Conservation (phyloP, 1,140 invertebrate genomes). For the Drosophila pseudoobscura region DNA sequence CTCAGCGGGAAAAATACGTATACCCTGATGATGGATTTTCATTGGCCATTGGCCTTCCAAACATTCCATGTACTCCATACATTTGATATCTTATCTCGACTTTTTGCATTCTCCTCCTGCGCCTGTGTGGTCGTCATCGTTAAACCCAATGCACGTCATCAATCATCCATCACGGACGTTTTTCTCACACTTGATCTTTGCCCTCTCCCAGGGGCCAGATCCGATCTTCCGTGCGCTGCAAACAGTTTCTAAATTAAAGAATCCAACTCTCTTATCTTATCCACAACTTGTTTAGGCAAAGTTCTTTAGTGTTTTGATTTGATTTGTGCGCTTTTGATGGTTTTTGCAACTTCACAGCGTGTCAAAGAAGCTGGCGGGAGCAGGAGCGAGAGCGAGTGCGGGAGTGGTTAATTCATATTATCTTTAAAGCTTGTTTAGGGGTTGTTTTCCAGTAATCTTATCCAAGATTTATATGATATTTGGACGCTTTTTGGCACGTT, state of each 20-base stretch:
- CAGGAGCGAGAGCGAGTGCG: too few relatives aligned
- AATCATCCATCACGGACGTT: neutral
- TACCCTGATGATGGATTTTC: conserved; percentile 1
- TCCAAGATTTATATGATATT: too few relatives aligned
- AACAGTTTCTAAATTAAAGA: conserved; percentile 25
- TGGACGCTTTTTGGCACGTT: too few relatives aligned
- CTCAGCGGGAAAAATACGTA: conserved; percentile 1
- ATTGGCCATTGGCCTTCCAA: conserved; percentile 42
- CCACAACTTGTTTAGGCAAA: neutral
- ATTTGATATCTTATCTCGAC: conserved; percentile 30
- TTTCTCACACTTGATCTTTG: conserved; percentile 21
- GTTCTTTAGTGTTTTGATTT: too few relatives aligned
- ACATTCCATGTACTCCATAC: neutral
- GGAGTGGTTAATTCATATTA: too few relatives aligned
- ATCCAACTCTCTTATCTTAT: conserved; percentile 24
- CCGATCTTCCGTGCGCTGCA: conserved; percentile 7
- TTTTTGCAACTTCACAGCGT: too few relatives aligned
- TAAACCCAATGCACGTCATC: neutral
- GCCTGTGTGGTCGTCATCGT: neutral
- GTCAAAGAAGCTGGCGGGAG: too few relatives aligned
- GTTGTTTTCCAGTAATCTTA: too few relatives aligned
- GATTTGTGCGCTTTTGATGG: too few relatives aligned
- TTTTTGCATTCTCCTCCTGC: conserved; percentile 15
- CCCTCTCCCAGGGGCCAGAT: neutral
- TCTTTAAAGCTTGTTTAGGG: too few relatives aligned